Percentiles rank a stretch among this genome's conserved stretches.
Evolutionary conservation across 2,888 invertebrate species (phyloP).

Genomic region (Drosophila nr. medialis): DNA sequence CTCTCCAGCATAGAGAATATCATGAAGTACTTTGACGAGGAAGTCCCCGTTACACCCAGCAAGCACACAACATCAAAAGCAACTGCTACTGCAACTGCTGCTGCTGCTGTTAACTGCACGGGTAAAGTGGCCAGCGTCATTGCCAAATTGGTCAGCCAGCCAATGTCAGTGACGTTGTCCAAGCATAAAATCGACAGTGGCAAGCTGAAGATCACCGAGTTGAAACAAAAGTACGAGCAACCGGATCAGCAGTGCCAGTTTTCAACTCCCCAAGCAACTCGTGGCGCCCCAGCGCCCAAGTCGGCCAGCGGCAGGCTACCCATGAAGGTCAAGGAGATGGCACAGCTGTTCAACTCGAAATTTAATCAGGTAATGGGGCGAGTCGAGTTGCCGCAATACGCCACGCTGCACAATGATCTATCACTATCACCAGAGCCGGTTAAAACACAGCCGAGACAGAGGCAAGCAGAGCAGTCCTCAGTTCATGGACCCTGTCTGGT

Average conservation of each 20-base stretch:
- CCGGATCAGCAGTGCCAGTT: background rate
- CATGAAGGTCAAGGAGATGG: slow-evolving; percentile 81
- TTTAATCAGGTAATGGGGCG: slow-evolving; percentile 72
- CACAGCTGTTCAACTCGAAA: slow-evolving; percentile 80
- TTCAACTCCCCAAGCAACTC: slow-evolving; percentile 33
- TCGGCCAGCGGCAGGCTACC: slow-evolving; percentile 31
- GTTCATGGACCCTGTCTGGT: slow-evolving; percentile 64
- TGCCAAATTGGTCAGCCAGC: slow-evolving; percentile 61
- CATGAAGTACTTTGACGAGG: slow-evolving; percentile 81
- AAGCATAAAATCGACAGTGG: slow-evolving; percentile 30
- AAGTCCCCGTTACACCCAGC: slow-evolving; percentile 66
- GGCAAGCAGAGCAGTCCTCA: background rate
- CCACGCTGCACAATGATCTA: slow-evolving; percentile 64
- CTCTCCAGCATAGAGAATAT: slow-evolving; percentile 76
- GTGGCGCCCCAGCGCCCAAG: slow-evolving; percentile 20
- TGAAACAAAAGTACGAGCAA: slow-evolving; percentile 79
- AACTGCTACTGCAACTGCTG: background rate
- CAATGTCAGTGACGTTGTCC: slow-evolving; percentile 18
- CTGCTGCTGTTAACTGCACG: slow-evolving; percentile 4
- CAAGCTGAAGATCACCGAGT: slow-evolving; percentile 65
- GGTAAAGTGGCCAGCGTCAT: slow-evolving; percentile 73
- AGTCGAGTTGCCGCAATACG: slow-evolving; percentile 48
- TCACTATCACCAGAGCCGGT: slow-evolving; percentile 55
- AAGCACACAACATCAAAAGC: slow-evolving; percentile 14
- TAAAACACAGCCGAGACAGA: slow-evolving; percentile 27